Conservation (phyloP, 2,888 invertebrate species). For the Eilema depressum region DNA sequence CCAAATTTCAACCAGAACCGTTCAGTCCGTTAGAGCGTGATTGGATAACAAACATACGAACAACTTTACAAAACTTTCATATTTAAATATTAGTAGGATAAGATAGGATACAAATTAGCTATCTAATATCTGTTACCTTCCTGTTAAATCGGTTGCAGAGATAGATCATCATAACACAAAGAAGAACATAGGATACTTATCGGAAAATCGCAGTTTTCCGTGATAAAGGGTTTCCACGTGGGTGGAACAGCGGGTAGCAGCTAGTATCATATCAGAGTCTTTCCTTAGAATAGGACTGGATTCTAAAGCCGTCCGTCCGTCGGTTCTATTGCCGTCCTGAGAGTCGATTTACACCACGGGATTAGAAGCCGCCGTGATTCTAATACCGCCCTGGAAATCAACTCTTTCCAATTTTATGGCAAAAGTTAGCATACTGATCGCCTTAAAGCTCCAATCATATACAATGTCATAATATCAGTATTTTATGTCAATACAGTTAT, state of each 20-base stretch:
- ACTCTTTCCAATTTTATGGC: not conserved
- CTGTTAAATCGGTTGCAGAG: not conserved
- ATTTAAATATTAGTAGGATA: too few relatives aligned
- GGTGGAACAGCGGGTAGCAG: not conserved
- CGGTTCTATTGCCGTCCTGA: too few relatives aligned
- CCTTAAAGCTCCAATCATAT: not conserved
- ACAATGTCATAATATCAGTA: not conserved
- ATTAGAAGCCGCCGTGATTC: too few relatives aligned
- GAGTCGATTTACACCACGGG: too few relatives aligned
- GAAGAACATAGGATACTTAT: too few relatives aligned
- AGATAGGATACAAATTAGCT: not conserved
- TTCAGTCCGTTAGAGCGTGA: too few relatives aligned
- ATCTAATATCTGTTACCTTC: not conserved
- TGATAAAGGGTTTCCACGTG: not conserved
- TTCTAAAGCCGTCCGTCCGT: too few relatives aligned
- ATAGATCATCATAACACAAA: too few relatives aligned
- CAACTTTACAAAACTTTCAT: too few relatives aligned
- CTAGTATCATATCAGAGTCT: not conserved
- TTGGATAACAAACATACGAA: too few relatives aligned
- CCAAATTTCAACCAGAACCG: too few relatives aligned
- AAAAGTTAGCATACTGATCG: not conserved
- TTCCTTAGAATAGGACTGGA: not conserved
- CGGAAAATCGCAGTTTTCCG: not conserved
- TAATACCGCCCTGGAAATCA: not conserved
- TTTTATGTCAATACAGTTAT: not conserved